Percentiles rank a stretch among this genome's conserved stretches.
Conservation (phyloP, 1,140 invertebrate genomes). For the Macrotrachela quadricornifera region DNA sequence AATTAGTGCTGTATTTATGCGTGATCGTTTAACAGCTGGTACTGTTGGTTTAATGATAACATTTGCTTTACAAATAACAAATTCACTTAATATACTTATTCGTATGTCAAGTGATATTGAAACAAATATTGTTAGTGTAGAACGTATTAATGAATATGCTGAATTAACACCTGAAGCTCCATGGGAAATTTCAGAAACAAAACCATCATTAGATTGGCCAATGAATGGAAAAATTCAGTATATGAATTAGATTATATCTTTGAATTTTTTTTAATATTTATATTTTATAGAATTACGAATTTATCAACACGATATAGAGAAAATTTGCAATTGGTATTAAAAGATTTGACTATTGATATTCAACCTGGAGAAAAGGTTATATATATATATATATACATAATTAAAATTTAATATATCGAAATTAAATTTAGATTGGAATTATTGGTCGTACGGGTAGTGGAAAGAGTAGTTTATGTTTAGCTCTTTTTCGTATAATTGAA, state of each 20-base stretch:
- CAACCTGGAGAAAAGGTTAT: slow-evolving; percentile 30
- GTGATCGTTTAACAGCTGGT: slow-evolving; percentile 13
- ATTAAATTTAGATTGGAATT: slow-evolving; percentile 31
- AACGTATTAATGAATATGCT: slow-evolving; percentile 84
- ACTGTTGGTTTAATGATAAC: slow-evolving; percentile 36
- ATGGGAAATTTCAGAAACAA: no score
- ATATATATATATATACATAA: background rate
- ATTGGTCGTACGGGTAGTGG: slow-evolving; percentile 39
- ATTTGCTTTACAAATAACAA: slow-evolving; percentile 47
- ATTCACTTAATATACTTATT: slow-evolving; percentile 83
- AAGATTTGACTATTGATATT: slow-evolving; percentile 17
- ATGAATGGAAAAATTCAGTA: slow-evolving; percentile 33
- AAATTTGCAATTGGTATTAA: slow-evolving; percentile 19
- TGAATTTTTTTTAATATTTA: no score
- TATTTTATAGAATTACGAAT: slow-evolving; percentile 10
- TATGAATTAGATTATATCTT: background rate
- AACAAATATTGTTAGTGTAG: slow-evolving; percentile 89
- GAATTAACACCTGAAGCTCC: slow-evolving; percentile 44
- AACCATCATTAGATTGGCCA: slow-evolving; percentile 34
- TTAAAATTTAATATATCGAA: no score
- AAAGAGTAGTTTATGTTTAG: slow-evolving; percentile 35
- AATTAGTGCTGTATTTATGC: background rate
- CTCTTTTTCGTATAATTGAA: slow-evolving; percentile 37
- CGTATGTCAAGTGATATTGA: slow-evolving; percentile 87
- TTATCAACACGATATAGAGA: slow-evolving; percentile 18